Base-by-base conservation (phyloP, 23 tunicate species). In the Halocynthia aurantium region DNA sequence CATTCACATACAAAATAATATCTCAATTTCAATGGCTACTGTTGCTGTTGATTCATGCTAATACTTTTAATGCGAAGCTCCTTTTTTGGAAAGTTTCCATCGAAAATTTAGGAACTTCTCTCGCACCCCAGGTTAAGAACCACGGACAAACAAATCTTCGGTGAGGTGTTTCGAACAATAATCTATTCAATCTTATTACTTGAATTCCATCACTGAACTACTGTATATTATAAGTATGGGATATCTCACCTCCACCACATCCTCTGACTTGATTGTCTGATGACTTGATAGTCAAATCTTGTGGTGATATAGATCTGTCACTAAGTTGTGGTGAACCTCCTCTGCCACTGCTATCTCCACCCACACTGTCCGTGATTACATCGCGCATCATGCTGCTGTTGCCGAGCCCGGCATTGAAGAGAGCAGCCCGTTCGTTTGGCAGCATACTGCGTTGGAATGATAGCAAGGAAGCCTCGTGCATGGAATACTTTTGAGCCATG, bases 271-370 rank as follows among this genome's bases (percentile, higher is more conserved):
- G 6, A 87, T 69, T 11, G 22, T 49, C 6, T 11, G 77, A 13
- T 50, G 82, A 58, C 69, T 89, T 89, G 17, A 88, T 80, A 10
- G 96, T 65, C 19, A 89, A 53, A 70, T 89, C 96, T 53, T 89
- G 85, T 8, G 96, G 96, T 52, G 88, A 65, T 10, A 55, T 55
- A 5, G 96, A 89, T 6, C 84, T 77, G 73, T 89, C 96, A 51
- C 88, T 89, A 72, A 76, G 52, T 12, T 73, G 80, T 10, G 96
- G 96, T 52, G 96, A 89, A 5, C 87, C 88, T 8, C 19, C 61
- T n/a, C 72, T 44, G 18, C 72, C 21, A 31, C 78, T 74, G 18
- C 78, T 74, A 49, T 62, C 21, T 20, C 79, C 84, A 31, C 66
- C 65, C 9, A 54, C 65, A 6, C 78, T 74, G 20, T 64, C 78